phyloP scores from a whole-genome alignment of 1,140 invertebrate species.

The Plectrocnemia conspersa region DNA sequence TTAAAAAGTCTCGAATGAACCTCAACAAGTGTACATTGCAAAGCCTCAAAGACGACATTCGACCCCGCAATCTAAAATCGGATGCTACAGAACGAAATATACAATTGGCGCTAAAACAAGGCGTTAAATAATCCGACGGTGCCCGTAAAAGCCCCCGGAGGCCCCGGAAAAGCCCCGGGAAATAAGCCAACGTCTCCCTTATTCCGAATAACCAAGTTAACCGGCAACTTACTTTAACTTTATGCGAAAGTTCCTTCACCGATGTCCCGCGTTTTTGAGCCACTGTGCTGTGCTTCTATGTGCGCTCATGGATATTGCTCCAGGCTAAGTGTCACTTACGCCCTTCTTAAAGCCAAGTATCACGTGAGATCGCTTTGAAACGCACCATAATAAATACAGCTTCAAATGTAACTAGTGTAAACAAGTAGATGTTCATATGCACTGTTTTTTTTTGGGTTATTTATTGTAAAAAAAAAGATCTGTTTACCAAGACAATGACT shows the following conservation, averaged over 20 bases:
- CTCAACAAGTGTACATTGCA: no score
- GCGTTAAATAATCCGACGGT: background rate
- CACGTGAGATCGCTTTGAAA: no score
- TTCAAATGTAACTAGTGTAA: no score
- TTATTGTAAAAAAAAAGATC: no score
- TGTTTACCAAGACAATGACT: no score
- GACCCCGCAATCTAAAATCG: no score
- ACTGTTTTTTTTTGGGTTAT: no score
- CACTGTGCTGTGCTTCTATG: background rate
- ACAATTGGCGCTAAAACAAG: background rate
- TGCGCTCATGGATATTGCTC: background rate
- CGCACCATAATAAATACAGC: no score
- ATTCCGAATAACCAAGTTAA: conserved; percentile 9
- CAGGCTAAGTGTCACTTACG: conserved; percentile 2
- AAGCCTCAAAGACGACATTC: no score
- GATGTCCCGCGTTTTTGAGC: conserved; percentile 2
- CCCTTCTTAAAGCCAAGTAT: conserved; percentile 1
- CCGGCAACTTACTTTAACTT: conserved; percentile 2
- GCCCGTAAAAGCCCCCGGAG: background rate
- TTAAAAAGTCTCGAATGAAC: no score
- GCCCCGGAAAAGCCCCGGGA: background rate
- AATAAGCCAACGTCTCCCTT: conserved; percentile 6
- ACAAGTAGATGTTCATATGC: no score
- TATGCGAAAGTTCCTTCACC: background rate
- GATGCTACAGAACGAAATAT: no score